Evolutionary conservation across 2,797 vertebrate species (phyloP), one percentile per base, ranked within the genome.

Genomic region (Acipenser ruthenus): DNA sequence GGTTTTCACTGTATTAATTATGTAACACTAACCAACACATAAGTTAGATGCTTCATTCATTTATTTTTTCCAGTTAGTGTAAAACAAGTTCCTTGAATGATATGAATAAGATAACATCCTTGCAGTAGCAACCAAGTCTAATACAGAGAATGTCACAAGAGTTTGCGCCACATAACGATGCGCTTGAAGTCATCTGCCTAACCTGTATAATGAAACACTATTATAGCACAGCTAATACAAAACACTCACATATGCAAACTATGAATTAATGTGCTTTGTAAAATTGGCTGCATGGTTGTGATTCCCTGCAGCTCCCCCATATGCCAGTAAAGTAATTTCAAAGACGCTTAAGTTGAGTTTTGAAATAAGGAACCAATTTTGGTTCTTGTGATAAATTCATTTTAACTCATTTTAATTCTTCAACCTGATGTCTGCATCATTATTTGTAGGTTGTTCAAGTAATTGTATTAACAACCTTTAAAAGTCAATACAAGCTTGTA

Each of bases 1-100:
- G 53, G 53, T 55, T 68, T 18, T 72, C 69, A 49, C 65, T 49
- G 65, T 70, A 11, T 37, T 59, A n/a, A 18, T 15, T 58, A 55
- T 55, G 53, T 9, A 55, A 55, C 53, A 55, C 53, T n/a, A 55
- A 55, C 53, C 53, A 55, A 55, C 53, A 55, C n/a, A 55, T 5
- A 55, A n/a, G 6, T 55, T 55, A 55, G 6, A 55, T 9, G 53
- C 53, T 55, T 55, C 10, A 55, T 55, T 37, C 37, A 37, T 37
- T 37, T n/a, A n/a, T 55, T 6, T 55, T 55, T 55, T 55, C 53
- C 9, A 55, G 53, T 55, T n/a, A 55, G 9, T 10, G 53, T 55
- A n/a, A 55, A n/a, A 55, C n/a, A 55, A 55, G 53, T 55, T 10
- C 7, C n/a, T 55, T 55, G 53, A 10, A 55, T 55, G n/a, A 55